Conservation (phyloP, 2,888 invertebrate species). For the Synergus gifuensis region DNA sequence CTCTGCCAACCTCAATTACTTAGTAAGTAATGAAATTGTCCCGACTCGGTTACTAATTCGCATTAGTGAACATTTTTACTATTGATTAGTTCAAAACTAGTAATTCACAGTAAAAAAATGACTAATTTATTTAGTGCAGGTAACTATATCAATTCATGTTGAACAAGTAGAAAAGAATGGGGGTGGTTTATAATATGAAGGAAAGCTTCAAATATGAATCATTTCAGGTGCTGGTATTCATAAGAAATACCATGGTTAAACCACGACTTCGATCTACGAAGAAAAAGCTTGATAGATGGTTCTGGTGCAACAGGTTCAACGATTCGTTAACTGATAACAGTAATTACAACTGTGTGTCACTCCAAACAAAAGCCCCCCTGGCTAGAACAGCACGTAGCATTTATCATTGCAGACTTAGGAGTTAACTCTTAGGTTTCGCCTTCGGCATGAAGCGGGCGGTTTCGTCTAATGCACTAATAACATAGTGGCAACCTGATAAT, state of each 20-base stretch:
- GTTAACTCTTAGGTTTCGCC: slow-evolving; percentile 61
- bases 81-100: no score
- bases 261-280: background rate
- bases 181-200: no score
- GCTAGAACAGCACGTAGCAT: slow-evolving; percentile 63
- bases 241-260: background rate
- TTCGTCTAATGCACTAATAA: slow-evolving; percentile 77
- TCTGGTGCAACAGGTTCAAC: slow-evolving; percentile 69
- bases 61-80: no score
- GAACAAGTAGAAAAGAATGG: no score
- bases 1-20: background rate
- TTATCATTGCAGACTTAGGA: slow-evolving; percentile 71
- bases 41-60: no score
- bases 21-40: no score
- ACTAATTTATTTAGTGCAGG: no score
- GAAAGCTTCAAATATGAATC: background rate
- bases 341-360: slow-evolving; percentile 73
- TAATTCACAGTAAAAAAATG: no score
- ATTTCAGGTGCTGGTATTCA: background rate
- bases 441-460: slow-evolving; percentile 68
- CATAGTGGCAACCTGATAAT: slow-evolving; percentile 74
- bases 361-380: slow-evolving; percentile 63
- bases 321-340: slow-evolving; percentile 71
- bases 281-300: slow-evolving; percentile 60
- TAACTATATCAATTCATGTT: background rate